Conservation (phyloP, 2,113 vertebrate genomes). For the Cyanoliseus patagonus region DNA sequence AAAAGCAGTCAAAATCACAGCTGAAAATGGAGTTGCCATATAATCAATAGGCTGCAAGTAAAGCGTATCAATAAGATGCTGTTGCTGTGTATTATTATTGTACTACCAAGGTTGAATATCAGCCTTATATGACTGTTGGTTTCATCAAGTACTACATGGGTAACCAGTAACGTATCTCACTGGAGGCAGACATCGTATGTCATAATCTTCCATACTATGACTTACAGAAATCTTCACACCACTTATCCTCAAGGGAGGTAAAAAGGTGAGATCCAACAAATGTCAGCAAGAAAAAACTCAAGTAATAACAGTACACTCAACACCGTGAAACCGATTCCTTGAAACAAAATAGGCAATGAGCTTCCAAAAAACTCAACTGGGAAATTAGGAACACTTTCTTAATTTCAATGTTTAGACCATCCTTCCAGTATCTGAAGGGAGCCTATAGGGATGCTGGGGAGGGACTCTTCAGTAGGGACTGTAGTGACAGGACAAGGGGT, state of each 20-base stretch:
- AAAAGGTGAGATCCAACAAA: background rate
- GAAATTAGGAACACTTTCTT: background rate
- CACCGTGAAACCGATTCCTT: background rate
- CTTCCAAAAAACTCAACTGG: background rate
- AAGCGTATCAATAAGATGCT: background rate
- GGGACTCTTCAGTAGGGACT: too few species aligned
- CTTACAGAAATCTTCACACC: background rate
- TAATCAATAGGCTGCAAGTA: background rate
- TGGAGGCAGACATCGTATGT: background rate
- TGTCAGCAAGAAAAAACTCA: background rate
- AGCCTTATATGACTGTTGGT: background rate
- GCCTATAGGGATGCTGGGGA: too few species aligned
- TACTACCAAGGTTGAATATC: background rate
- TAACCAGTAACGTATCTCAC: background rate
- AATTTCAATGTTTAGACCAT: background rate
- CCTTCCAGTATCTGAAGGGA: too few species aligned
- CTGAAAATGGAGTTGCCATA: background rate
- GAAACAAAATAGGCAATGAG: background rate
- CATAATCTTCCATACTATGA: background rate
- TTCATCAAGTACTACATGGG: background rate
- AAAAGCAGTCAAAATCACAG: background rate
- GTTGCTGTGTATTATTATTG: background rate
- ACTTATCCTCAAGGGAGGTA: background rate
- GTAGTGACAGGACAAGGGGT: too few species aligned
- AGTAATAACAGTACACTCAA: accelerated